Conservation (phyloP, 1,140 invertebrate genomes). For the Chironomus striatipennis region DNA sequence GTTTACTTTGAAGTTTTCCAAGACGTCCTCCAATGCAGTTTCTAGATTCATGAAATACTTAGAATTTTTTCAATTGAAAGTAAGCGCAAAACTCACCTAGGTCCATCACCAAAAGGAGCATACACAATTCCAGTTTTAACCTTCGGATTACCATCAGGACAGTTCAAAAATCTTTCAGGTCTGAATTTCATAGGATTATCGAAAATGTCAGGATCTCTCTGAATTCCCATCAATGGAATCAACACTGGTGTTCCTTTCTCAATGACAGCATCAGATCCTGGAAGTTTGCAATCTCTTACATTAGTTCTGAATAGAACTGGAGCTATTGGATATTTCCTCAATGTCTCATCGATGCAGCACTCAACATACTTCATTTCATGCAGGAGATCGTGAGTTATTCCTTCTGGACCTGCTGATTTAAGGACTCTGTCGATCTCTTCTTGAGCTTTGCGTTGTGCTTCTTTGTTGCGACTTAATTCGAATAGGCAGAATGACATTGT, state of each 20-base stretch:
- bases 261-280: not conserved
- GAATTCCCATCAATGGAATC: not conserved
- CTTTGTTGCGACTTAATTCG: conserved; percentile 25
- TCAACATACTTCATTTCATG: conserved; percentile 37
- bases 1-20: not conserved
- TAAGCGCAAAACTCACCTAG: not conserved
- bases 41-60: too few relatives aligned
- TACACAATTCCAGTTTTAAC: not conserved
- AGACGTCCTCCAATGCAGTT: not conserved
- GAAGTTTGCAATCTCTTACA: conserved; percentile 32
- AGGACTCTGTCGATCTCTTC: conserved; percentile 41
- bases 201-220: not conserved
- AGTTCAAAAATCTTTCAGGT: not conserved
- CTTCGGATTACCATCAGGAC: not conserved
- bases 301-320: conserved; percentile 31
- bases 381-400: conserved; percentile 31
- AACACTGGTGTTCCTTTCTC: too few relatives aligned
- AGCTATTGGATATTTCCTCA: conserved; percentile 43
- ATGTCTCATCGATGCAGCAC: conserved; percentile 33
- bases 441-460: conserved; percentile 28
- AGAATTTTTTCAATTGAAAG: too few relatives aligned
- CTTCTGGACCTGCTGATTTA: conserved; percentile 30
- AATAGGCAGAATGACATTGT: conserved; percentile 27
- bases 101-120: not conserved
- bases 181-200: not conserved